These are phyloP conservation scores for Calcarius lapponicus DNA, from an alignment of 2,797 vertebrate species.

Conservation along the genomic window DNA sequence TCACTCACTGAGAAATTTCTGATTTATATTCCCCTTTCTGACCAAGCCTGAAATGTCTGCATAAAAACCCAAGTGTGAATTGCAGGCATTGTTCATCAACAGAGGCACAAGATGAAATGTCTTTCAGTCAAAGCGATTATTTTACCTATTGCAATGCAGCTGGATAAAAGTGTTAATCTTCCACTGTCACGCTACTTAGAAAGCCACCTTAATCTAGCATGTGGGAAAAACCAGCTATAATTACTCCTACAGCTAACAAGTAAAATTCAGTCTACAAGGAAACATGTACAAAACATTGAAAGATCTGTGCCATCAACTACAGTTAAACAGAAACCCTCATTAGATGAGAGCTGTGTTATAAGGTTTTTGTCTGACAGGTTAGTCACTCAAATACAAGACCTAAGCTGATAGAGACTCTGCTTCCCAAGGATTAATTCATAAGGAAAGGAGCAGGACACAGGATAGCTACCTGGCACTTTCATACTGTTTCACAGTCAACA, in stretches of 20 bases:
- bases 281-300: neutral
- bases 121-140: neutral
- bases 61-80: neutral
- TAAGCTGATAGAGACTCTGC: neutral
- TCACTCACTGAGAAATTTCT: neutral
- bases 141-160: neutral
- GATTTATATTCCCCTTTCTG: neutral
- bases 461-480: slow-evolving; percentile 90
- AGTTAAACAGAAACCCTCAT: neutral
- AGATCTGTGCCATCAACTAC: neutral
- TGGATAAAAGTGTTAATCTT: neutral
- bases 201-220: neutral
- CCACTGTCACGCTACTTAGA: neutral
- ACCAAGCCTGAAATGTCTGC: neutral
- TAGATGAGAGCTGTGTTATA: neutral
- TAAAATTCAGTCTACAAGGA: neutral
- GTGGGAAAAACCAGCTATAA: neutral
- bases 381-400: neutral
- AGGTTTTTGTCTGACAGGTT: neutral
- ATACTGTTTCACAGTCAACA: slow-evolving; percentile 97
- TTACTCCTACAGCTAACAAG: neutral
- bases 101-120: neutral
- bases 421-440: neutral
- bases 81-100: neutral
- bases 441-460: slow-evolving; percentile 1